phyloP scores from a whole-genome alignment of 1,140 invertebrate genomes.

The Brachionus calyciflorus region DNA sequence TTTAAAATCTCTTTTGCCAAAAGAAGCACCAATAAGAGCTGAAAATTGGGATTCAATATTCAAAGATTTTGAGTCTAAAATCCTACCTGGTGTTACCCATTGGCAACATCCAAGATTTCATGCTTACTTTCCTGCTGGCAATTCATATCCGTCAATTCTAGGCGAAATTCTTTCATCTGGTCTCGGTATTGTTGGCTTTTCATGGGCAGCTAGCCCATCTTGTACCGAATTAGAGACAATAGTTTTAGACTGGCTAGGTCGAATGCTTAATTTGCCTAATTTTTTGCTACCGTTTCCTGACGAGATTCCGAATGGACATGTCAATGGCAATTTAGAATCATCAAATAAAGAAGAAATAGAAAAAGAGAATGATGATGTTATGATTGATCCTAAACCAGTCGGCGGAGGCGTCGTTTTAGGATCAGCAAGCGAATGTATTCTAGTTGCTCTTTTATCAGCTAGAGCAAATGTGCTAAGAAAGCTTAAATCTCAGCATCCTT shows the following conservation, averaged over 20 bases:
- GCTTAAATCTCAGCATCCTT: conserved; percentile 16
- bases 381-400: conserved; percentile 62
- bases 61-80: conserved; percentile 86
- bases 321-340: neutral
- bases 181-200: conserved; percentile 95
- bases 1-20: conserved; percentile 74
- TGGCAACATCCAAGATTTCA: conserved; percentile 99
- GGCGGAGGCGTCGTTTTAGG: conserved; percentile 63
- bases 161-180: conserved; percentile 93
- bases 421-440: conserved; percentile 83
- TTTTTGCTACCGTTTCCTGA: neutral
- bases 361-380: conserved; percentile 60
- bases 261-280: conserved; percentile 45
- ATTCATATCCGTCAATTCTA: conserved; percentile 94
- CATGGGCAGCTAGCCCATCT: conserved; percentile 95
- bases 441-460: conserved; percentile 77
- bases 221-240: conserved; percentile 96
- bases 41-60: conserved; percentile 89
- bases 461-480: conserved; percentile 62
- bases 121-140: conserved; percentile 96
- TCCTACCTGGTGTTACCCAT: conserved; percentile 91
- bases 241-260: conserved; percentile 93
- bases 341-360: conserved; percentile 50
- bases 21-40: conserved; percentile 75
- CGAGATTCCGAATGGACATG: neutral